Base-by-base conservation (phyloP, 2,113 vertebrate genomes). In the Eonycteris spelaea region DNA sequence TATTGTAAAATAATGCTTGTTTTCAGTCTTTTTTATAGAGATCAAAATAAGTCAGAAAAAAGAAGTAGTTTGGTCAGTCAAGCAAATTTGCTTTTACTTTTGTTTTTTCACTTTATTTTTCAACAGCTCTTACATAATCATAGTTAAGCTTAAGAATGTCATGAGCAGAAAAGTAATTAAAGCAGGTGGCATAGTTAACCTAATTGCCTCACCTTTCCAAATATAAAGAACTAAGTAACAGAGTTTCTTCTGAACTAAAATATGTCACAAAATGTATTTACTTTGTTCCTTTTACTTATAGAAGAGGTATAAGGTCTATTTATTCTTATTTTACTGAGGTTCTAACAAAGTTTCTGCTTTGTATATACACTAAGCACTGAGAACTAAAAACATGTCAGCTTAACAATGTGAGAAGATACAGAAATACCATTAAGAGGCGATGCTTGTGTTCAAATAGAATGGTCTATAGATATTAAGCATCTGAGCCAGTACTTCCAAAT, bases 41-140 rank as follows among this genome's bases (percentile, higher is more conserved):
- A 61, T 77, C 40, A 93, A 97, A 92, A 77, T 89, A 86, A 88
- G 59, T 88, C 18, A 75, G 75, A 6, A 71, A 71, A 96, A 93
- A 80, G 45, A 88, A 92, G 18, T 14, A 71, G 15, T 92, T 83
- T 84, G 75, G 22, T 55, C 24, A 86, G 45, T 70, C n/a, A 90
- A 61, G 30, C 40, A 51, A 51, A 51, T 16, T 51, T 51, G 48
- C 12, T 95, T 74, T 80, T 63, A 71, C 22, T 92, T 97, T 87
- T 90, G 7, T 67, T 90, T 86, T 94, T 86, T 18, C 22, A 51
- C 5, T 65, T 55, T 90, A 40, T 73, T 91, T 19, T 74, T 83
- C 14, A 73, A 38, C 5, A 82, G 9, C 10, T 94, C 55, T 68
- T 82, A 86, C 6, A 74, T 43, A 67, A 38, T 90, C 7, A 73